Base-by-base conservation (phyloP, 1,140 invertebrate genomes). In the Aphelinus atriplicis region DNA sequence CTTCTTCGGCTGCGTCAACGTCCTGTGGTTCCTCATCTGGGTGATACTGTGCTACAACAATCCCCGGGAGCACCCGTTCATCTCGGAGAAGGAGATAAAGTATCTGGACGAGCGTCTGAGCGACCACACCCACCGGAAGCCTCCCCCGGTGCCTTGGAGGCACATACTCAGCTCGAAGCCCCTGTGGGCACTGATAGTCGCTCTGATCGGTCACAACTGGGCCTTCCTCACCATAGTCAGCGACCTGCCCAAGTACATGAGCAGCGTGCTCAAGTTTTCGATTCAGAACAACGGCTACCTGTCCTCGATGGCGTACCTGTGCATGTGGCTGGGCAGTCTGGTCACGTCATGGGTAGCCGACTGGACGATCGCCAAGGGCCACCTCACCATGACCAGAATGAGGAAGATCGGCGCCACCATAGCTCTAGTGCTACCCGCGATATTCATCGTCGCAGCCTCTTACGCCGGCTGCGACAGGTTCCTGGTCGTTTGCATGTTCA, bases 221-320 rank as follows among this genome's bases (percentile, higher is more conserved):
- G 94, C 93, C 1, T 94, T 95, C 81, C 95, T 95, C 80, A 96
- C 94, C 3, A 90, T 96, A 85, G 90, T 96, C 10, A 95, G 93
- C 10, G 93, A 96, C 80, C 89, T 98, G 7, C 95, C 96, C 0
- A 93, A 94, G 76, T 95, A 96, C 87, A 93, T 97, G 91, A 93
- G 91, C 56, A 91, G 92, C 76, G 93, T 96, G 1, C 88, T 97
- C 7, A 91, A 93, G 77, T 95, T 95, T 81, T 90, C 94, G 76
- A 92, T 96, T 56, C 88, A 92, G 81, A 84, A 90, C 80, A 92
- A 92, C 53, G 91, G 91, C 1, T 87, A 90, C 1, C 82, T 91
- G 2, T 91, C 91, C 0, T 88, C 92, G 0, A 74, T 92, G 0
- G 91, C 92, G 0, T 92, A 92, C 71, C 81, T 90, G 2, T 89